Evolutionary conservation across 2,113 vertebrate genomes (phyloP).

Genomic region (Rattus rattus): DNA sequence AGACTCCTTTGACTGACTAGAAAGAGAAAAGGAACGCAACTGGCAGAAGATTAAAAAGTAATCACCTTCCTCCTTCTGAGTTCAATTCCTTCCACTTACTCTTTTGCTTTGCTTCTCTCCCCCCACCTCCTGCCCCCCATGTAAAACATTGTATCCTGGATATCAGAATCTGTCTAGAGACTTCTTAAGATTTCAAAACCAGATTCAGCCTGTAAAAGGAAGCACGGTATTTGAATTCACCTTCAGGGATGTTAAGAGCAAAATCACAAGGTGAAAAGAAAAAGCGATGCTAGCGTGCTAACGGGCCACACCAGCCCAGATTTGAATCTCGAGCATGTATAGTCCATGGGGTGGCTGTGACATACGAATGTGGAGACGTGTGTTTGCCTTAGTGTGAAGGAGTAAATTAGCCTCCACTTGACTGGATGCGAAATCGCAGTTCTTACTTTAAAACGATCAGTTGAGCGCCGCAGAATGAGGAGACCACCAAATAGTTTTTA

Average conservation of each 20-base stretch:
- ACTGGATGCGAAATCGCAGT: conserved; percentile 77
- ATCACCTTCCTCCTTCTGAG: conserved; percentile 50
- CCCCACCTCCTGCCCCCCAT: background rate
- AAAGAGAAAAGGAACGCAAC: conserved; percentile 19
- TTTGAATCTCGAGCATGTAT: background rate
- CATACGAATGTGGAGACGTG: background rate
- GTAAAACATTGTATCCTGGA: conserved; percentile 43
- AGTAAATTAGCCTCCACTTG: conserved; percentile 79
- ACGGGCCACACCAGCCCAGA: background rate
- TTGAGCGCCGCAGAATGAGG: conserved; percentile 80
- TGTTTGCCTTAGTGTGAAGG: conserved; percentile 63
- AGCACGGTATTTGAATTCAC: background rate
- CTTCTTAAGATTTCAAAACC: background rate
- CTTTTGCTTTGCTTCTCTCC: background rate
- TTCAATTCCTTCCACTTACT: conserved; percentile 39
- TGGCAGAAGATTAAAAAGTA: conserved; percentile 46
- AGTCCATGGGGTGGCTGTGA: background rate
- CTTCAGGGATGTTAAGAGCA: conserved; percentile 6
- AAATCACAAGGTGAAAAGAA: background rate
- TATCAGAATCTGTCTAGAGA: conserved; percentile 51
- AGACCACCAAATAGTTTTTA: conserved; percentile 72
- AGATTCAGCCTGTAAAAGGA: conserved; percentile 46
- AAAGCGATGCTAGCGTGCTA: background rate
- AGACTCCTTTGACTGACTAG: conserved; percentile 45
- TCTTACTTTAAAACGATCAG: conserved; percentile 80